Percentiles rank a stretch among this genome's conserved stretches.
phyloP scores from a whole-genome alignment of 1,140 invertebrate species.

The Drosophila lowei region DNA sequence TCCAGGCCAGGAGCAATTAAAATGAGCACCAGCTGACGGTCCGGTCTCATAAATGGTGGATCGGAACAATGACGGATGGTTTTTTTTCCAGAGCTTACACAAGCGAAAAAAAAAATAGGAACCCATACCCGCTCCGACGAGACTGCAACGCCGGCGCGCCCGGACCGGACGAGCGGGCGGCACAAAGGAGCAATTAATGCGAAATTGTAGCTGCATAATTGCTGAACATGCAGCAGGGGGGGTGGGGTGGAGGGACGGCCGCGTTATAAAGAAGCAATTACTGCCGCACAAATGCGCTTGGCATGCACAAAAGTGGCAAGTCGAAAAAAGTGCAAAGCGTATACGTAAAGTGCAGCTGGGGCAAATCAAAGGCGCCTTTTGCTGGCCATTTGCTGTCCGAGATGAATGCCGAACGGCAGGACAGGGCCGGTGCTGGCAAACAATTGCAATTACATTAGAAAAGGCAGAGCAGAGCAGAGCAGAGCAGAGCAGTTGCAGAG shows the following conservation, averaged over 20 bases:
- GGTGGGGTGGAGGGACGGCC: not conserved
- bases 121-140: not conserved
- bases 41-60: conserved; percentile 48
- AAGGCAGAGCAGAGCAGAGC: conserved; percentile 35
- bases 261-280: conserved; percentile 78
- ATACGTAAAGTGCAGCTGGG: conserved; percentile 56
- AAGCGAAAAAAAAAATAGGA: conserved; percentile 21
- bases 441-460: conserved; percentile 81
- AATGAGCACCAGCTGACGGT: conserved; percentile 38
- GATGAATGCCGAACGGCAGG: conserved; percentile 16
- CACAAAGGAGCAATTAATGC: conserved; percentile 78
- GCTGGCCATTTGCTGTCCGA: conserved; percentile 37
- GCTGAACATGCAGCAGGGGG: conserved; percentile 59
- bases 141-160: conserved; percentile 8
- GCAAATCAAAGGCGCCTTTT: conserved; percentile 52
- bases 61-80: conserved; percentile 48
- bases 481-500: conserved; percentile 8
- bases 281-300: conserved; percentile 76
- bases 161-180: conserved; percentile 27
- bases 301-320: conserved; percentile 78
- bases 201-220: conserved; percentile 76
- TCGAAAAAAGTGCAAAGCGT: conserved; percentile 36
- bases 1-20: conserved; percentile 62
- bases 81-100: conserved; percentile 31
- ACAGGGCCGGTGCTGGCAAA: conserved; percentile 52